Conservation (phyloP, 1,140 invertebrate species). For the Bursaphelenchus mucronatus region DNA sequence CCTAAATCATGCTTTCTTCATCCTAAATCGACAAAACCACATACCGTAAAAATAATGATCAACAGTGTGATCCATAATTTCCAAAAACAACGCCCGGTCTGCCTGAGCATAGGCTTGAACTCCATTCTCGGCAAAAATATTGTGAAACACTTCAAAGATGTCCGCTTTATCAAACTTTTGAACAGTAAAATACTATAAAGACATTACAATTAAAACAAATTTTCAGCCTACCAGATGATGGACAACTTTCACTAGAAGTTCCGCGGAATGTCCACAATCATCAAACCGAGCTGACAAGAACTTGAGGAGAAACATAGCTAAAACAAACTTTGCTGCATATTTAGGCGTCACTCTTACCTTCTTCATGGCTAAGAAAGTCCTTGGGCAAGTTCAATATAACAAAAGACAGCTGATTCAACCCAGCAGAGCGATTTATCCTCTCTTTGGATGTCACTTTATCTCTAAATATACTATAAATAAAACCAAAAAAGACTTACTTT, state of each 20-base stretch:
- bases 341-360: too few relatives aligned
- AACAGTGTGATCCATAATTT: conserved; percentile 21
- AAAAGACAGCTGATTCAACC: too few relatives aligned
- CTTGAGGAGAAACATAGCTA: too few relatives aligned
- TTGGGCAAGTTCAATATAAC: too few relatives aligned
- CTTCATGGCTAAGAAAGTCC: too few relatives aligned
- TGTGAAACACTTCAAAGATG: conserved; percentile 16
- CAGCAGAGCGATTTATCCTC: too few relatives aligned
- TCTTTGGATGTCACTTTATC: too few relatives aligned
- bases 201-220: not conserved
- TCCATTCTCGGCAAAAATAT: conserved; percentile 12
- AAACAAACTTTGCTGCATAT: too few relatives aligned
- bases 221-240: conserved; percentile 10
- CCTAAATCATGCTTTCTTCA: not conserved
- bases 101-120: conserved; percentile 20
- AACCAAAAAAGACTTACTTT: too few relatives aligned
- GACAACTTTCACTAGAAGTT: not conserved
- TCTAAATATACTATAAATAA: too few relatives aligned
- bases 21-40: not conserved
- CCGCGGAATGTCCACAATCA: too few relatives aligned
- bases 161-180: not conserved
- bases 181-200: conserved; percentile 17
- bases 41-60: not conserved
- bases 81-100: conserved; percentile 17
- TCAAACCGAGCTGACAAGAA: too few relatives aligned